These are phyloP conservation scores for Echinops telfairi DNA, from an alignment of 2,113 vertebrate species.

Conservation along the genomic window DNA sequence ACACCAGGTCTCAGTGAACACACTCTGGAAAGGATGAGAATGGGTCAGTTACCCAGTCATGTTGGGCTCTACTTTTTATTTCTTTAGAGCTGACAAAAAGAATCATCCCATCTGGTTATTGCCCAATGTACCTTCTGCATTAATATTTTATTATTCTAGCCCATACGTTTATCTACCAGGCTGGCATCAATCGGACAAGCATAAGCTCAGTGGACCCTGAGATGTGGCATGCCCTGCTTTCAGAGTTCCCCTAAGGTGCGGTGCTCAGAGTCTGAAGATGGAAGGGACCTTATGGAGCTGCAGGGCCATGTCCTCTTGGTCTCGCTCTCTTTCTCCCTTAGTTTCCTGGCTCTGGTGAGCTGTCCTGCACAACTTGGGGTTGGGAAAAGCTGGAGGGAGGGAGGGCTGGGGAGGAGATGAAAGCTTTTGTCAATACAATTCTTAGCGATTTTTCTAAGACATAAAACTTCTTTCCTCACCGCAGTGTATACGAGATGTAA, in stretches of 20 bases:
- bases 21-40: background rate
- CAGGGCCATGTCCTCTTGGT: background rate
- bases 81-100: background rate
- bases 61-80: background rate
- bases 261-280: constrained; percentile 14
- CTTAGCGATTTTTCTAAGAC: constrained; percentile 4
- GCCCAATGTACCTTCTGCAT: background rate
- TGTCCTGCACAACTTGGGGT: background rate
- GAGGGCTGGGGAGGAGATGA: background rate
- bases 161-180: background rate
- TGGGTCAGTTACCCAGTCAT: background rate
- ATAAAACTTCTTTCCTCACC: background rate
- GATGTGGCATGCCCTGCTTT: background rate
- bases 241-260: background rate
- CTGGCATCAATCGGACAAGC: background rate
- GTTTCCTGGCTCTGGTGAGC: constrained; percentile 25
- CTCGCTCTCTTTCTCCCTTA: background rate
- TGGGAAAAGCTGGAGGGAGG: background rate
- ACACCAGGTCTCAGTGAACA: background rate
- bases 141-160: constrained; percentile 7
- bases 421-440: constrained; percentile 19
- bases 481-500: background rate
- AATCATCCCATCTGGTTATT: background rate
- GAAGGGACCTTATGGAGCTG: background rate
- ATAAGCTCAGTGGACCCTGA: background rate